Evolutionary conservation across 2,888 invertebrate species (phyloP).

Genomic region (Amiota mariae): DNA sequence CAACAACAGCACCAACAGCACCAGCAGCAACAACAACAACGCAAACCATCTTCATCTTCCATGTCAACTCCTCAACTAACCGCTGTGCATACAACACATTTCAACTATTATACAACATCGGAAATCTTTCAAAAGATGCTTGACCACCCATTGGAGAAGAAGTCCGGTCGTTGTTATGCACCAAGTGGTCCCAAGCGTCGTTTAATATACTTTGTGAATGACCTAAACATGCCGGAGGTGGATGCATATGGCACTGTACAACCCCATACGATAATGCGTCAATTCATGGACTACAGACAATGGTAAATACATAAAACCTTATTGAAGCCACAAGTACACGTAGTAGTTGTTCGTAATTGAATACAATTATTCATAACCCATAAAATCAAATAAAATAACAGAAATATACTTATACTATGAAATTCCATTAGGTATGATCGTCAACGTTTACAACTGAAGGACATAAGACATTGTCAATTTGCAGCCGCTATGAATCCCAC

Average conservation of each 20-base stretch:
- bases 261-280: slow-evolving; percentile 93
- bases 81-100: slow-evolving; percentile 68
- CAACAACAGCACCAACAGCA: slow-evolving; percentile 25
- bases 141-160: slow-evolving; percentile 95
- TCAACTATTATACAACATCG: slow-evolving; percentile 95
- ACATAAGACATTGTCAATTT: slow-evolving; percentile 94
- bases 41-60: slow-evolving; percentile 74
- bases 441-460: slow-evolving; percentile 86
- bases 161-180: slow-evolving; percentile 93
- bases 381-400: not conserved
- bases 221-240: slow-evolving; percentile 98
- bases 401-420: not conserved
- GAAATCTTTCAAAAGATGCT: slow-evolving; percentile 91
- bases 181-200: slow-evolving; percentile 85
- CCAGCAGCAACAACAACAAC: slow-evolving; percentile 9
- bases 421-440: slow-evolving; percentile 77
- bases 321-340: not conserved
- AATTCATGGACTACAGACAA: slow-evolving; percentile 95
- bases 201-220: slow-evolving; percentile 95
- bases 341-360: not conserved
- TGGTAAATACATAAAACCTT: slow-evolving; percentile 77
- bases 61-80: slow-evolving; percentile 53
- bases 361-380: too few species aligned
- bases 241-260: slow-evolving; percentile 96
- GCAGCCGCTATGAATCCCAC: slow-evolving; percentile 98